Conservation (phyloP, 2,113 vertebrate species). For the Ginglymostoma cirratum region DNA sequence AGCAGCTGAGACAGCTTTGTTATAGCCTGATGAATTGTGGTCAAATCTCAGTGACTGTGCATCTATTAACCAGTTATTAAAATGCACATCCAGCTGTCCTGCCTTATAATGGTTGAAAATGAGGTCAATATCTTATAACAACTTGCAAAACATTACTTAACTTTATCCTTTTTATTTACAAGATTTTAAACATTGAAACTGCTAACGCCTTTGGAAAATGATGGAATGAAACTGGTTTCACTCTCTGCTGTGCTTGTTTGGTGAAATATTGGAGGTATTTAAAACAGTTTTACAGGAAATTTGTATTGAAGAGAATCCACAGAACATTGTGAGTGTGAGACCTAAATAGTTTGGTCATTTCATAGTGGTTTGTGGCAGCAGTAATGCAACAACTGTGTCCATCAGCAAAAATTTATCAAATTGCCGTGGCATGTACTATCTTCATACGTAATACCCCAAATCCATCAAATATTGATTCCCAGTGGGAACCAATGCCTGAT, state of each 20-base stretch:
- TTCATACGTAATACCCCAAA: neutral
- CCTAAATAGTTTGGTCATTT: neutral
- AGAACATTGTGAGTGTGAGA: neutral
- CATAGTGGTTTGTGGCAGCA: neutral
- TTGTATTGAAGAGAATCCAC: neutral
- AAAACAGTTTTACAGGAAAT: neutral
- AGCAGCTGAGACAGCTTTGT: neutral
- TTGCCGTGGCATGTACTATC: neutral
- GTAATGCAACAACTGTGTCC: neutral
- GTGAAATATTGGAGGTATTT: neutral
- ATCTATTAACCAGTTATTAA: conserved; percentile 33
- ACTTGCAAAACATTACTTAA: conserved; percentile 22
- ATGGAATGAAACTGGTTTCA: conserved; percentile 10
- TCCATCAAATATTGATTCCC: neutral
- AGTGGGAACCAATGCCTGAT: neutral
- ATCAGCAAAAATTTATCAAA: neutral
- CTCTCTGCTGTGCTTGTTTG: neutral
- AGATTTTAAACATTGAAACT: neutral
- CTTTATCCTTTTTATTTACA: conserved; percentile 24
- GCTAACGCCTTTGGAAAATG: neutral
- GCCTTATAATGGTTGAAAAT: conserved; percentile 13
- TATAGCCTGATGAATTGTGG: conserved; percentile 29
- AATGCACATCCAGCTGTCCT: conserved; percentile 31
- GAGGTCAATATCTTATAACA: conserved; percentile 21
- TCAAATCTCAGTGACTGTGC: conserved; percentile 22